Base-by-base conservation (phyloP, 2,113 vertebrate species). In the Australoheros scitulus region DNA sequence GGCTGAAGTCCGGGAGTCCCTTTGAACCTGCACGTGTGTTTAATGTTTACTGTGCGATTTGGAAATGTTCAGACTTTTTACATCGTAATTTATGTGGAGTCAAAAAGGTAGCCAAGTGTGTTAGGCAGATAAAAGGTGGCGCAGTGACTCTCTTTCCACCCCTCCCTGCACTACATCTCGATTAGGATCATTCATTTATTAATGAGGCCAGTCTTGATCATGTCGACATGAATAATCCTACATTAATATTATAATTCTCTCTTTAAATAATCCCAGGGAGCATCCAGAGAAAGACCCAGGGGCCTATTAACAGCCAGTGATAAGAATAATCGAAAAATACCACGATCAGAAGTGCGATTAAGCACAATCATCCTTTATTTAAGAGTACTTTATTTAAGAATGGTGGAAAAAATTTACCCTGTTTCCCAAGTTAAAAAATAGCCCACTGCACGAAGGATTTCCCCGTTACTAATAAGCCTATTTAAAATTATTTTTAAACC, bases 161-260 rank as follows among this genome's bases (percentile, higher is more conserved):
- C 17, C 22, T 70, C 20, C 38, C 32, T 18, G 26, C 68, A n/a
- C 52, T 72, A 36, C 57, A 55, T 43, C 63, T 81, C 64, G 88
- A 84, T 84, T 82, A 80, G 41, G 81, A 88, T 85, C 76, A n/a
- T 77, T 84, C 64, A 64, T 63, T 64, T 80, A 81, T 81, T 84
- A 87, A 85, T 84, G 88, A 87, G 74, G 79, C 79, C 83, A 22
- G 80, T 78, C 55, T 81, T 58, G 55, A 79, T 65, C 85, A 58
- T 76, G 81, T 88, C 83, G 8, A 88, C 87, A 77, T 36, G 75
- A 86, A 89, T 87, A 87, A 89, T 87, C 77, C 77, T 56, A 80
- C 84, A 76, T 82, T 88, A 59, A 87, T 80, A 75, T 55, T 77
- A 72, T 43, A 63, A 83, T 70, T 79, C 61, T 70, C 10, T 63